Percentiles rank a stretch among this genome's conserved stretches.
phyloP scores from a whole-genome alignment of 2,888 invertebrate genomes.

The Spisula subtruncata region DNA sequence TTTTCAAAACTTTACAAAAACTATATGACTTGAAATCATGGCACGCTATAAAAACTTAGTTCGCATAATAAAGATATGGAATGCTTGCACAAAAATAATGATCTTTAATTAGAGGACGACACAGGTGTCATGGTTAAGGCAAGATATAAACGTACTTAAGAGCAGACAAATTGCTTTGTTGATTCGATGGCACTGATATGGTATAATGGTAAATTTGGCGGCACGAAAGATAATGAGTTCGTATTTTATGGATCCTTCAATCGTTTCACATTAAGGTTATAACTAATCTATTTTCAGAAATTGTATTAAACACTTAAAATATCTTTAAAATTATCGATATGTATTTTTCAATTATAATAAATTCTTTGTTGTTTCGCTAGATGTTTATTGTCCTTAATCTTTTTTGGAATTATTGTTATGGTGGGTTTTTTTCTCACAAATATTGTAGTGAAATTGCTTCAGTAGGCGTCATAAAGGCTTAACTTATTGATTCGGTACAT shows the following conservation, averaged over 20 bases:
- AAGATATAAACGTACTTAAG: neutral
- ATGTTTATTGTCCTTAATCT: neutral
- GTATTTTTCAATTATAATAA: neutral
- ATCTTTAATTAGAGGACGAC: constrained; percentile 13
- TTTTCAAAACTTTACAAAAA: neutral
- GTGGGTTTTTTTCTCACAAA: no score
- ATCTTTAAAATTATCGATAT: neutral
- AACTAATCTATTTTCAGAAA: neutral
- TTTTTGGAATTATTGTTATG: neutral
- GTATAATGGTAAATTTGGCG: constrained; percentile 14
- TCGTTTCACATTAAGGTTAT: constrained; percentile 11
- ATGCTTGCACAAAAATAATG: constrained; percentile 1
- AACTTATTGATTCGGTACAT: no score
- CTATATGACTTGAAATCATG: neutral
- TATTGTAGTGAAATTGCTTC: no score
- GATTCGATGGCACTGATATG: constrained; percentile 21
- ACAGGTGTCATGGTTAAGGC: constrained; percentile 8
- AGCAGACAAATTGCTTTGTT: constrained; percentile 30
- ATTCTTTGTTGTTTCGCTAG: neutral
- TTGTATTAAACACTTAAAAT: constrained; percentile 7
- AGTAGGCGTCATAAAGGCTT: no score
- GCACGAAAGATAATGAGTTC: constrained; percentile 12
- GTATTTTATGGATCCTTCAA: constrained; percentile 9
- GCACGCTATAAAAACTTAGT: neutral
- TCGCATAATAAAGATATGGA: neutral